Evolutionary conservation across 2,888 invertebrate genomes (phyloP).

Genomic region (Xylota segnis): DNA sequence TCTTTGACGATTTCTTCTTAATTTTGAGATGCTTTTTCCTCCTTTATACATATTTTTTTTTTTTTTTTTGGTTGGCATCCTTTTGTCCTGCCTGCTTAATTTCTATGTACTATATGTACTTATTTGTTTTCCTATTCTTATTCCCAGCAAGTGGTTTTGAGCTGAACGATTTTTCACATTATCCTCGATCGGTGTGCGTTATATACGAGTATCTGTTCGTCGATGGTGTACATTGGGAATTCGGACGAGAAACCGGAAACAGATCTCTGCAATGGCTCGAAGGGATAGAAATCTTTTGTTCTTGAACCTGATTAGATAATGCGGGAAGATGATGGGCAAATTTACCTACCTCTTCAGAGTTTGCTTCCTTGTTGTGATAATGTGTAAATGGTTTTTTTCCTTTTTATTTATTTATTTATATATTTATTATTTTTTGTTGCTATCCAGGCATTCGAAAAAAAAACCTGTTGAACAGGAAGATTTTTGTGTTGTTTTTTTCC

Average conservation of each 20-base stretch:
- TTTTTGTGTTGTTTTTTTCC: slow-evolving; percentile 53
- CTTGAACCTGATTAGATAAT: slow-evolving; percentile 76
- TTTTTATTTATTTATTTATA: slow-evolving; percentile 52
- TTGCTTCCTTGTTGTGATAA: slow-evolving; percentile 72
- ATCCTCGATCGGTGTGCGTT: slow-evolving; percentile 15
- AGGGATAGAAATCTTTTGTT: slow-evolving; percentile 68
- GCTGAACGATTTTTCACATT: slow-evolving; percentile 35
- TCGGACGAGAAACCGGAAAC: slow-evolving; percentile 68
- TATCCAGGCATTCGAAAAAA: slow-evolving; percentile 5
- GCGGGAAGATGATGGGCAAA: slow-evolving; percentile 73
- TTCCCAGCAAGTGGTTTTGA: slow-evolving; percentile 72
- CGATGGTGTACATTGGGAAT: slow-evolving; percentile 26
- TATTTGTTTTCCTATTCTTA: slow-evolving; percentile 52
- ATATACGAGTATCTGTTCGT: slow-evolving; percentile 10
- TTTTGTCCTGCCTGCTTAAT: slow-evolving; percentile 54
- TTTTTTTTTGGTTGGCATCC: slow-evolving; percentile 23
- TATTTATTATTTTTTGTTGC: slow-evolving; percentile 18
- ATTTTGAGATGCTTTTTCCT: slow-evolving; percentile 12
- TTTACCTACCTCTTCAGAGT: slow-evolving; percentile 28
- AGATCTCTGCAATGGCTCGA: slow-evolving; percentile 37
- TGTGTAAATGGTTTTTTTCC: slow-evolving; percentile 33
- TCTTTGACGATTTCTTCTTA: slow-evolving; percentile 29
- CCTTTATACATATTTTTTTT: neutral
- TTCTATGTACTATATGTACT: slow-evolving; percentile 22
- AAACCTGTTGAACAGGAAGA: slow-evolving; percentile 72